These are phyloP conservation scores for Pogonomyrmex barbatus DNA, from an alignment of 1,140 invertebrate genomes.

Conservation along the genomic window DNA sequence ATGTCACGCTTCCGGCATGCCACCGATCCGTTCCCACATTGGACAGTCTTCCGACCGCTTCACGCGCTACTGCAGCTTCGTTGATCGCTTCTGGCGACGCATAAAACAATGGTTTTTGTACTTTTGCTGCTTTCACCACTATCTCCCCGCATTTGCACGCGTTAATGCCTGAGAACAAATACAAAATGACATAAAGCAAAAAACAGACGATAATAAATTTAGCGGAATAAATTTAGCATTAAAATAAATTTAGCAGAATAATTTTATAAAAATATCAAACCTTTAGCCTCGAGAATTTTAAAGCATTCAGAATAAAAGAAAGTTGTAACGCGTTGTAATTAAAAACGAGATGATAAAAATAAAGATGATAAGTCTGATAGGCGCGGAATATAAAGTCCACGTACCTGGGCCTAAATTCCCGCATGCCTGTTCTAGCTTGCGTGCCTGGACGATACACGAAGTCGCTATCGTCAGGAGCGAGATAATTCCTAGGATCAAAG, in stretches of 20 bases:
- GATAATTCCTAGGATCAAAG: not conserved
- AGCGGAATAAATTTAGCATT: too few species aligned
- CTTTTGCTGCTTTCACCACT: constrained; percentile 67
- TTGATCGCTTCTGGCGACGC: constrained; percentile 67
- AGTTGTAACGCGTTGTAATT: not conserved
- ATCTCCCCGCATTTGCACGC: constrained; percentile 60
- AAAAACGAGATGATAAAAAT: constrained; percentile 1
- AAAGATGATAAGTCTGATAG: not conserved
- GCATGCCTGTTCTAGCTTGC: constrained; percentile 10
- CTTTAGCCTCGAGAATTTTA: not conserved
- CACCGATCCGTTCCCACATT: not conserved
- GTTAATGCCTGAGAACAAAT: constrained; percentile 43
- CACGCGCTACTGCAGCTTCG: constrained; percentile 44
- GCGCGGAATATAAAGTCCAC: not conserved
- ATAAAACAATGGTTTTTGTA: constrained; percentile 51
- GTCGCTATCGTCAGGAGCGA: constrained; percentile 31
- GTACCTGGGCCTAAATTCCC: constrained; percentile 68
- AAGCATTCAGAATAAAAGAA: not conserved
- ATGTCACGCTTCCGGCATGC: not conserved
- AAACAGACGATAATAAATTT: too few species aligned
- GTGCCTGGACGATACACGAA: constrained; percentile 30
- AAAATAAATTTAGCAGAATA: too few species aligned
- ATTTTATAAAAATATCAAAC: too few species aligned
- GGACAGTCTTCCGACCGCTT: constrained; percentile 7
- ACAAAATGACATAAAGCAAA: not conserved